Base-by-base conservation (phyloP, 2,113 vertebrate species). In the Chelonoidis abingdonii region DNA sequence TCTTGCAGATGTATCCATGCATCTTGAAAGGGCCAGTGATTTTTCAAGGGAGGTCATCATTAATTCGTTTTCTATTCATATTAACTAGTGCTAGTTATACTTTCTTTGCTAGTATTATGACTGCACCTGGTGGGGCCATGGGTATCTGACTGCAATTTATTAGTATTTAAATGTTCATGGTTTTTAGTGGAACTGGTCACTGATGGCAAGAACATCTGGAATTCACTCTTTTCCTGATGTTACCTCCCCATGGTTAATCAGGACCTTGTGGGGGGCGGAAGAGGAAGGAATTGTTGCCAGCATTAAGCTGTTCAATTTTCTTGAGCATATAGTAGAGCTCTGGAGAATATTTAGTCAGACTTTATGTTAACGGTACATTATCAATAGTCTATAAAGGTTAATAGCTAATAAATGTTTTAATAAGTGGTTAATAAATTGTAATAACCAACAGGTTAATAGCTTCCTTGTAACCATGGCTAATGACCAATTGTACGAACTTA, bases 131-230 rank as follows among this genome's bases (percentile, higher is more conserved):
- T 79, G 72, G 83, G 94, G 92, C 87, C 38, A 0, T 16, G 38
- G 90, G 89, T 87, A 88, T 89, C 56, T 44, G 83, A n/a, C 92
- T 87, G 81, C 31, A 96, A 97, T 96, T 95, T 82, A 79, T 97
- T 92, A 96, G 80, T 91, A 44, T 85, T 75, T 88, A 92, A 94
- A 75, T 31, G 5, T 79, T 96, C 93, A 85, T 3, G 94, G 52
- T 35, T 89, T 95, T 87, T 75, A 84, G 50, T 92, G 95, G 92
- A 97, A 95, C 72, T 89, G 95, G 94, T 96, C 93, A 97, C 90
- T 97, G 93, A 88, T 95, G 92, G 89, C 0, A 87, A 97, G 90
- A 97, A 93, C 94, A 97, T 97, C 95, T 97, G 96, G 92, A 91
- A 89, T 65, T 97, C 94, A 95, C 94, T 3, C 94, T 90, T 93